A percentile compares a stretch with the other conserved stretches of the same genome.
These are phyloP conservation scores for Macaria notata DNA, from an alignment of 2,888 invertebrate genomes.

Conservation along the genomic window DNA sequence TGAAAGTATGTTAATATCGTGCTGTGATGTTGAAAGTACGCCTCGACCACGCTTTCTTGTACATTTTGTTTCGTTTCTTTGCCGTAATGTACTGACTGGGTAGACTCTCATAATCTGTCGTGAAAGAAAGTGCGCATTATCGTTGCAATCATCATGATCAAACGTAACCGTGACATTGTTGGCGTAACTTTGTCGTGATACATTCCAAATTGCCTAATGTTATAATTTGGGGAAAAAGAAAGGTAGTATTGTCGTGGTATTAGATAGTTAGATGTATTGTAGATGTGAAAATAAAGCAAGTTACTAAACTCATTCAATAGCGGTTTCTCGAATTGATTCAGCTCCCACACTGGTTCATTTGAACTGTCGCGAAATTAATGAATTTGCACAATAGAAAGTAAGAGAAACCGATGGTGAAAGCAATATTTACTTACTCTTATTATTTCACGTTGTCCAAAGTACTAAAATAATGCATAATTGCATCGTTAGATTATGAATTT, in stretches of 20 bases:
- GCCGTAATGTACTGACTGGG: slow-evolving; percentile 11
- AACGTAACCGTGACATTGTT: slow-evolving; percentile 1
- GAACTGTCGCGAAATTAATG: slow-evolving; percentile 47
- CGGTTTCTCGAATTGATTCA: slow-evolving; percentile 24
- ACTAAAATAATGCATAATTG: slow-evolving; percentile 17
- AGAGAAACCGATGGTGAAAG: slow-evolving; percentile 54
- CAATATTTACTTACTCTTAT: slow-evolving; percentile 39
- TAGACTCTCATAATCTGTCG: slow-evolving; percentile 14
- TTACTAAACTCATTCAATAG: slow-evolving; percentile 1
- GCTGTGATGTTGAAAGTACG: slow-evolving; percentile 25
- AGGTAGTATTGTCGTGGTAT: no score
- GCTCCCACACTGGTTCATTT: slow-evolving; percentile 14
- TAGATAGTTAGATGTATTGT: no score
- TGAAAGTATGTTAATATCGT: slow-evolving; percentile 24
- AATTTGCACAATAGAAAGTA: slow-evolving; percentile 53
- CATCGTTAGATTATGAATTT: slow-evolving; percentile 9
- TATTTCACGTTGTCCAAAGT: slow-evolving; percentile 14
- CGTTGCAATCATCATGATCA: slow-evolving; percentile 2
- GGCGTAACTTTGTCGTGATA: not conserved
- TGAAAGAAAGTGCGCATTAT: slow-evolving; percentile 10
- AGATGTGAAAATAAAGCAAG: no score
- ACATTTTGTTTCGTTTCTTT: slow-evolving; percentile 25
- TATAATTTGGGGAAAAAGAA: no score
- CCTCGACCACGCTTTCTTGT: slow-evolving; percentile 26
- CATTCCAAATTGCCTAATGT: no score